These are phyloP conservation scores for Paralichthys olivaceus DNA, from an alignment of 2,113 vertebrate genomes.

Conservation along the genomic window DNA sequence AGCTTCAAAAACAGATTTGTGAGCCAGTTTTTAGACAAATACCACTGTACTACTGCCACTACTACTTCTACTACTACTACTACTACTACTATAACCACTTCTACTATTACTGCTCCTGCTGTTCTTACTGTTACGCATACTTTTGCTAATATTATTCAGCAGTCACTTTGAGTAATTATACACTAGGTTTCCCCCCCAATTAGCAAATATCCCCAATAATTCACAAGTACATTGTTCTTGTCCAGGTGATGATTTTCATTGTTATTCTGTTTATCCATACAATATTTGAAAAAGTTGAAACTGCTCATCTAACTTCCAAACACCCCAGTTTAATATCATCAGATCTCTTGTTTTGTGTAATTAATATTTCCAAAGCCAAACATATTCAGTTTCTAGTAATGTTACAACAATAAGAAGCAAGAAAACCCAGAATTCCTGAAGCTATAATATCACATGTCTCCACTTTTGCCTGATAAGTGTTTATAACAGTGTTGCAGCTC, in stretches of 20 bases:
- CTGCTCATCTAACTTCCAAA: too few species aligned
- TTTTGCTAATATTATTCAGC: neutral
- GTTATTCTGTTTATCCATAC: too few species aligned
- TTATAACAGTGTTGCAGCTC: too few species aligned
- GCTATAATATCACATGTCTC: neutral
- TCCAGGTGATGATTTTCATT: neutral
- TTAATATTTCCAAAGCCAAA: neutral
- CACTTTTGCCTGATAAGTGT: too few species aligned
- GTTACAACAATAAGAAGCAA: neutral
- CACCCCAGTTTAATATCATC: neutral
- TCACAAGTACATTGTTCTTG: neutral
- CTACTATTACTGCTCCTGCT: neutral
- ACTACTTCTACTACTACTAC: neutral
- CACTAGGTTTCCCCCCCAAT: neutral
- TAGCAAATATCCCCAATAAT: neutral
- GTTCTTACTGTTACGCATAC: neutral
- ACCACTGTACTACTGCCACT: neutral
- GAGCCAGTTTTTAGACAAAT: slow-evolving; percentile 41
- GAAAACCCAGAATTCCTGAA: neutral
- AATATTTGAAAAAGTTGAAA: too few species aligned
- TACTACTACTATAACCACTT: neutral
- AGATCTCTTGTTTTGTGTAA: neutral
- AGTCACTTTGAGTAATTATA: neutral
- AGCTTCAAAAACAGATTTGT: slow-evolving; percentile 27
- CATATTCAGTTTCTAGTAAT: neutral